A percentile compares a stretch with the other conserved stretches of the same genome.
phyloP scores from a whole-genome alignment of 2,113 vertebrate species.

The Alexandromys fortis region DNA sequence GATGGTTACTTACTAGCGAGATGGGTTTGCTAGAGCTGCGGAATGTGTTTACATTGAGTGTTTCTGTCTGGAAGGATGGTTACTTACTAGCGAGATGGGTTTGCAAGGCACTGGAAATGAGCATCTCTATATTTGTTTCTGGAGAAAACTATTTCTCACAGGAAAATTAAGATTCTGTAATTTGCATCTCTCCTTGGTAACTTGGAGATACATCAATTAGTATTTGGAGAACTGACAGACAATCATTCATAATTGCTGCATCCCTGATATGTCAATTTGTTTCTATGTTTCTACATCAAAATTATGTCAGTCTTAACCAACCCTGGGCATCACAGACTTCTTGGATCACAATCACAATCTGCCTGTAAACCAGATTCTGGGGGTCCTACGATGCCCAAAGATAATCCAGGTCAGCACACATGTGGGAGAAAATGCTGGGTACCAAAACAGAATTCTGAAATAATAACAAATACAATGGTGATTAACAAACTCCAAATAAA shows the following conservation, averaged over 20 bases:
- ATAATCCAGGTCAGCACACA: background rate
- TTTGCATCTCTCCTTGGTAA: constrained; percentile 44
- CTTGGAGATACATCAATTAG: background rate
- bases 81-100: constrained; percentile 59
- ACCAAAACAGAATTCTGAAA: background rate
- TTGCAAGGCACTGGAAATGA: constrained; percentile 42
- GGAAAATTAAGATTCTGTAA: constrained; percentile 19
- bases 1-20: constrained; percentile 49
- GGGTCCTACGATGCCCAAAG: background rate
- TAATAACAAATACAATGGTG: background rate
- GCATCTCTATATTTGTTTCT: background rate
- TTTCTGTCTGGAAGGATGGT: constrained; percentile 6
- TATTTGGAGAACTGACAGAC: background rate
- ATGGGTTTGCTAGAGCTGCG: constrained; percentile 14
- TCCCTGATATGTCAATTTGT: background rate
- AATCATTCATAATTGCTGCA: constrained; percentile 46
- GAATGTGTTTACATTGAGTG: constrained; percentile 67
- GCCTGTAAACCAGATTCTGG: background rate
- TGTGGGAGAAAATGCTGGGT: background rate
- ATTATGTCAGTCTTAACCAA: constrained; percentile 10
- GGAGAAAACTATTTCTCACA: constrained; percentile 48
- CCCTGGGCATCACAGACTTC: background rate
- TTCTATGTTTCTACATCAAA: background rate
- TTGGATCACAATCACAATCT: constrained; percentile 38
- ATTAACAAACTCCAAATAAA: background rate